Evolutionary conservation across 2,888 invertebrate species (phyloP).

Genomic region (Bugulina stolonifera): DNA sequence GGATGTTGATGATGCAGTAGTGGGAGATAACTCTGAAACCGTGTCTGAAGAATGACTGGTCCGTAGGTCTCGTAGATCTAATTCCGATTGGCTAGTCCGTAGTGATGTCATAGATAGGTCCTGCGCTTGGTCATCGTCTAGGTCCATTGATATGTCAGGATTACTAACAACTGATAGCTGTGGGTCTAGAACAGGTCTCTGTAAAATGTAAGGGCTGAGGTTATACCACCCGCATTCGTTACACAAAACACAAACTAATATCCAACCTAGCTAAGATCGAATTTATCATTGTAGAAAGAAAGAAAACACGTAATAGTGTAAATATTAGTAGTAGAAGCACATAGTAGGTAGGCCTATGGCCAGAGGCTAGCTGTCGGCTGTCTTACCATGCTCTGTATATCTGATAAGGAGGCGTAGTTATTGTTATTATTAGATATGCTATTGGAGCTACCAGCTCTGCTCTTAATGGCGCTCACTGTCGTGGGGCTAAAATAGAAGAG

Average conservation of each 20-base stretch:
- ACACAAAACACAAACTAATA: too few relatives aligned
- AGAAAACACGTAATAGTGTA: too few relatives aligned
- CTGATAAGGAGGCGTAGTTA: constrained; percentile 7
- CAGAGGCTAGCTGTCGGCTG: too few relatives aligned
- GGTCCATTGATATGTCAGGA: constrained; percentile 23
- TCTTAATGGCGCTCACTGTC: constrained; percentile 11
- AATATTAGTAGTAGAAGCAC: too few relatives aligned
- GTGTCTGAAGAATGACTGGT: not conserved
- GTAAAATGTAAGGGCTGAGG: not conserved
- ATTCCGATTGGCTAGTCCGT: constrained; percentile 21
- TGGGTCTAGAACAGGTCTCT: constrained; percentile 11
- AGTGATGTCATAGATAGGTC: constrained; percentile 24
- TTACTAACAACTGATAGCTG: constrained; percentile 23
- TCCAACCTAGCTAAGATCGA: too few relatives aligned
- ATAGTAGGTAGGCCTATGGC: too few relatives aligned
- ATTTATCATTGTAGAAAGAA: too few relatives aligned
- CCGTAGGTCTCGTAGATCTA: constrained; percentile 8
- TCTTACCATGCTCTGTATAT: constrained; percentile 22
- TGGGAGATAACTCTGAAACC: constrained; percentile 4
- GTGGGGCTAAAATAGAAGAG: constrained; percentile 6
- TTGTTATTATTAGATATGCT: constrained; percentile 13
- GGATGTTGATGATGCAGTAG: not conserved
- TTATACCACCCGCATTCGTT: too few relatives aligned
- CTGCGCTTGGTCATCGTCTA: constrained; percentile 24
- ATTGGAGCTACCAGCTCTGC: constrained; percentile 2